phyloP scores from a whole-genome alignment of 2,797 vertebrate genomes.

The Poeciliopsis paucimaculata region DNA sequence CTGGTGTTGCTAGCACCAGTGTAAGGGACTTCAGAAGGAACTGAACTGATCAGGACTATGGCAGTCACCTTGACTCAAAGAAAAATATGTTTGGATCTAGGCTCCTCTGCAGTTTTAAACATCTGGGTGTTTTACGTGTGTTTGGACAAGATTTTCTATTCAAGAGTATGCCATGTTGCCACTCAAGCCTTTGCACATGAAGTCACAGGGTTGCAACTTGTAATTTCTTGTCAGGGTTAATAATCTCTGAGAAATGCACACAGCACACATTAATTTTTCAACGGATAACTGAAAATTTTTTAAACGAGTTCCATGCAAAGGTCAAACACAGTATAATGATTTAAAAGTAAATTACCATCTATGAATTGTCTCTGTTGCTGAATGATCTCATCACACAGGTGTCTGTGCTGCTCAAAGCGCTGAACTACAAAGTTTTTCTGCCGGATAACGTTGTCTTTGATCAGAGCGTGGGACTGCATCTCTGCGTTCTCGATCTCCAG shows the following conservation, averaged over 20 bases:
- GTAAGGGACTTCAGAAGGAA: background rate
- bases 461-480: conserved; percentile 84
- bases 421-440: conserved; percentile 86
- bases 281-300: background rate
- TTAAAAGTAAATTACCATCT: conserved; percentile 53
- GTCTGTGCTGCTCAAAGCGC: conserved; percentile 85
- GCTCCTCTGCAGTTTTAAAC: background rate
- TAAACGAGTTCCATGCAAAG: background rate
- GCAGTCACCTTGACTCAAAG: background rate
- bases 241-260: background rate
- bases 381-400: conserved; percentile 89
- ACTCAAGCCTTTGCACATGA: background rate
- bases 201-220: background rate
- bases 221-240: background rate
- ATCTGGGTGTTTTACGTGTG: background rate
- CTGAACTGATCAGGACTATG: background rate
- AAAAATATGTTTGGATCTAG: background rate
- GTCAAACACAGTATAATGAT: background rate
- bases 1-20: background rate
- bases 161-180: background rate
- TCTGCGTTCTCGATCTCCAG: conserved; percentile 87
- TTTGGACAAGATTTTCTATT: background rate
- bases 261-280: background rate
- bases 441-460: conserved; percentile 87
- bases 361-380: conserved; percentile 90